A percentile compares a stretch with the other conserved stretches of the same genome.
phyloP scores from a whole-genome alignment of 2,888 invertebrate species.

The Euphydryas editha region DNA sequence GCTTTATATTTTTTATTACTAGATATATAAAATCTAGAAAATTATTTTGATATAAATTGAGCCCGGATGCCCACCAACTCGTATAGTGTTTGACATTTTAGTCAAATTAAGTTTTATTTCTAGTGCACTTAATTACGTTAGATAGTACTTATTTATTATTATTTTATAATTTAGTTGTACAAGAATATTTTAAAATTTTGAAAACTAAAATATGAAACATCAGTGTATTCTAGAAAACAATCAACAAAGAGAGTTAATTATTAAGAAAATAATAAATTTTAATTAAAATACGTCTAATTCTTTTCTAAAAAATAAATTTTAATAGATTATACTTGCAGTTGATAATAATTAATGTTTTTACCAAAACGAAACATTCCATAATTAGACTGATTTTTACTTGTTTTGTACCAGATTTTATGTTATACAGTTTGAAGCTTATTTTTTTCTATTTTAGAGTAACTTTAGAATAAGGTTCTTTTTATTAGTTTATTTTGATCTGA shows the following conservation, averaged over 20 bases:
- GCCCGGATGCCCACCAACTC: slow-evolving; percentile 31
- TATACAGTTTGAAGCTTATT: not conserved
- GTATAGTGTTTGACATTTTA: slow-evolving; percentile 25
- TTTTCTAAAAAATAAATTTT: not conserved
- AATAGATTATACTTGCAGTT: slow-evolving; percentile 4
- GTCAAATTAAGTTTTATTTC: slow-evolving; percentile 13
- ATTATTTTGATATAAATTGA: slow-evolving; percentile 8
- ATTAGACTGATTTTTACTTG: slow-evolving; percentile 30
- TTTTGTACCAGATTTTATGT: slow-evolving; percentile 13
- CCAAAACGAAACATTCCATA: slow-evolving; percentile 32
- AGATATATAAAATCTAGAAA: not conserved
- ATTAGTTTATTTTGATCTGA: not conserved
- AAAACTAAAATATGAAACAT: not conserved
- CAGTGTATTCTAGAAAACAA: not conserved
- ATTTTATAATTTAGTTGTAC: slow-evolving; percentile 18
- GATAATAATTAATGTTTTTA: not conserved
- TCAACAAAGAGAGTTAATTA: no score
- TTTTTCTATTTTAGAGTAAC: not conserved
- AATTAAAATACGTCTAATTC: no score
- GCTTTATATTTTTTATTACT: slow-evolving; percentile 4
- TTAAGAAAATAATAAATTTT: no score
- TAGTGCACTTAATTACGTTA: slow-evolving; percentile 1
- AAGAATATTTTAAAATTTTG: slow-evolving; percentile 4
- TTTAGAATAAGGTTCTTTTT: not conserved
- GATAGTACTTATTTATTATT: slow-evolving; percentile 17